Base-by-base conservation (phyloP, 1,140 invertebrate species). In the Hyles euphorbiae region DNA sequence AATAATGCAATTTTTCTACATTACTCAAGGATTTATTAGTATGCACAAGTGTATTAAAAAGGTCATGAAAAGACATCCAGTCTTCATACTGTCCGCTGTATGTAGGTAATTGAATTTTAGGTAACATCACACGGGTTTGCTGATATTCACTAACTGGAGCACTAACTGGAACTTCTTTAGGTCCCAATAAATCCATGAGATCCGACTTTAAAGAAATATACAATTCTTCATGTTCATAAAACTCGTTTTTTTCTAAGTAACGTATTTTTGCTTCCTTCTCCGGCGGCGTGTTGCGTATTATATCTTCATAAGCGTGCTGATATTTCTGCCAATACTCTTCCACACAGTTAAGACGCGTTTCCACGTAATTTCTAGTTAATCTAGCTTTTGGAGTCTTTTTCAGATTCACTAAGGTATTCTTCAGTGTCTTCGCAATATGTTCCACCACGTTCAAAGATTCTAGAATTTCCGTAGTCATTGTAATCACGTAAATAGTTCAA, bases 81-180 rank as follows among this genome's bases (percentile, higher is more conserved):
- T 65, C 57, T 58, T 61, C 60, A 46, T 70, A 70, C 40, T 62
- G 22, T 34, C 68, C 68, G 34, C 46, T 60, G 40, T 55, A 67
- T 0, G 46, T 64, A 32, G 67, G 60, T 49, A 69, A 52, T 53
- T 65, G 57, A 49, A 65, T 63, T 8, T 43, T 43, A 5, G 64
- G 64, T 53, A 64, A 55, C n/a, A 8, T 49, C 9, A 52, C 57
- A 10, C 33, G 32, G 10, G 32, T 34, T 33, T 34, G 3, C 33
- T 52, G 50, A n/a, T 10, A 10, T 33, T 46, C 50, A 33, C 3
- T 44, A 22, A 22, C 6, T 32, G 51, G 12, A 8, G 33, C 33
- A 45, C 33, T 7, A 4, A 36, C 7, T 36, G 10, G 11, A 40
- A 46, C 12, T 34, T 34, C 10, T 5, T 22, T 44, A 1, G 5